These are phyloP conservation scores for Ceyx margarethae DNA, from an alignment of 2,113 vertebrate species.

Conservation along the genomic window DNA sequence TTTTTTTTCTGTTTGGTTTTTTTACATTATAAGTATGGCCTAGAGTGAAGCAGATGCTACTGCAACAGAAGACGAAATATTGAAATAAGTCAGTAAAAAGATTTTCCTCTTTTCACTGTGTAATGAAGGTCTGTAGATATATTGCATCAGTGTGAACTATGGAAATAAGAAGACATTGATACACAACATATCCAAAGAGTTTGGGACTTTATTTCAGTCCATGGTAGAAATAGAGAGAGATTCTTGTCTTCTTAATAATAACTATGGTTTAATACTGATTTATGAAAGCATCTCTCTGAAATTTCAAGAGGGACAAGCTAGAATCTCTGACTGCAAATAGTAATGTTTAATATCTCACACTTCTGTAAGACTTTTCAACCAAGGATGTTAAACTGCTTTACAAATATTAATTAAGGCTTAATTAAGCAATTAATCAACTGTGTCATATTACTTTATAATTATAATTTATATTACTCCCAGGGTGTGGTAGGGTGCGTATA, in stretches of 20 bases:
- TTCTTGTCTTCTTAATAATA: background rate
- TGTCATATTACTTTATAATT: conserved; percentile 65
- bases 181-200: background rate
- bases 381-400: conserved; percentile 64
- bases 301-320: conserved; percentile 10
- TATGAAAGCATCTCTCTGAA: conserved; percentile 9
- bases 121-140: background rate
- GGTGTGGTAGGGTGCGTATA: conserved; percentile 12
- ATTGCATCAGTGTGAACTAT: background rate
- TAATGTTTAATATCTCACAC: conserved; percentile 34
- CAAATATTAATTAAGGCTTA: conserved; percentile 72
- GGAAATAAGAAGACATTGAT: background rate
- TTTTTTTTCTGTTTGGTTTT: background rate
- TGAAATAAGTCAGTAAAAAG: background rate
- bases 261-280: conserved; percentile 10
- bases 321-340: conserved; percentile 37
- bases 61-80: background rate
- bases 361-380: conserved; percentile 33
- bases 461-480: conserved; percentile 55
- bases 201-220: background rate
- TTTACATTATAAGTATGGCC: background rate
- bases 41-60: background rate
- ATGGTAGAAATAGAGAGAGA: background rate
- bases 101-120: background rate
- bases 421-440: conserved; percentile 69